Base-by-base conservation (phyloP, 2,113 vertebrate species). In the Chauna torquata region DNA sequence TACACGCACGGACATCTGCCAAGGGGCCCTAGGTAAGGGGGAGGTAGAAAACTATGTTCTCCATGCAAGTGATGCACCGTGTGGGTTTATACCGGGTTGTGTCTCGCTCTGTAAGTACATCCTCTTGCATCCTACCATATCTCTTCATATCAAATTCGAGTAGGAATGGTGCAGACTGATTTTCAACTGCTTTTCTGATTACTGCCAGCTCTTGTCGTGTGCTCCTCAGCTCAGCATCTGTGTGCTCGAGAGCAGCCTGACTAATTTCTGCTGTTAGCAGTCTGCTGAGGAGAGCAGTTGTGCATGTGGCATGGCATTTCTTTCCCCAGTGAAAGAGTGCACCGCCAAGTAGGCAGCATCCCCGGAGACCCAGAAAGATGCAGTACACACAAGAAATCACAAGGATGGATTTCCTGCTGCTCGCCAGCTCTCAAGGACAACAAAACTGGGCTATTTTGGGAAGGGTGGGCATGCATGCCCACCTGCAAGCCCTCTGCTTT, bases 1-100 rank as follows among this genome's bases (percentile, higher is more conserved):
- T 83, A 96, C 96, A 9, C 94, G 95, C 57, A 96, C 91, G 1
- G 96, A 96, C 77, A 96, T 97, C 91, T 97, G 96, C 94, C 96
- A 97, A 16, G 96, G 96, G 3, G 93, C 96, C 32, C 38, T 97
- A 75, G 96, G 96, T 97, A 94, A 97, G 95, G 19, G 9, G 28
- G 23, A 54, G 16, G 11, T n/a, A 34, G 44, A 79, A 32, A n/a
- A 36, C 16, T 8, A 16, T 19, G 19, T 12, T n/a, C 61, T 47
- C 25, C 4, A 0, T 64, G 42, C 11, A 6, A 16, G n/a, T 75
- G 65, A 52, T 92, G 59, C 24, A 10, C 74, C 7, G 2, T 30
- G 12, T 28, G 74, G 5, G 12, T 49, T 94, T 59, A 3, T 32
- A 5, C 6, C 2, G 9, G 30, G 34, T 34, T 82, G 34, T 54